A percentile compares a stretch with the other conserved stretches of the same genome.
Conservation (phyloP, 2,888 invertebrate genomes). For the Apamea epomidion region DNA sequence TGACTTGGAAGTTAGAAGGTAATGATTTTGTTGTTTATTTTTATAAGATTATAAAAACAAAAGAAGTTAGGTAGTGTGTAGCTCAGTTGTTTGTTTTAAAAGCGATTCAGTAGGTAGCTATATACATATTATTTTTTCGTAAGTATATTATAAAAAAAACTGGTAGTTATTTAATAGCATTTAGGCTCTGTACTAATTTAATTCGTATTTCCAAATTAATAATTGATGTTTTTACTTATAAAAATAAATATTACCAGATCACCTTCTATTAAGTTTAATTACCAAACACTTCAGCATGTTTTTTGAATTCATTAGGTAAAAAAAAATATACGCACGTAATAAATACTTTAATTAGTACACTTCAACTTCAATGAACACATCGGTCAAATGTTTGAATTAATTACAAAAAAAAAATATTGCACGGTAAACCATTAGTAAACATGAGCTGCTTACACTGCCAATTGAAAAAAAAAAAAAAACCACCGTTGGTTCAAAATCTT, state of each 20-base stretch:
- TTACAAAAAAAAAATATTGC: not conserved
- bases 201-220: not conserved
- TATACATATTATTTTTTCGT: not conserved
- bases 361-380: slow-evolving; percentile 8
- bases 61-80: not conserved
- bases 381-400: not conserved
- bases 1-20: slow-evolving; percentile 37
- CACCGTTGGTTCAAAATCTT: no score
- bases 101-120: not conserved
- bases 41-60: slow-evolving; percentile 1
- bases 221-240: slow-evolving; percentile 10
- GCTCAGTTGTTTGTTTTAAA: not conserved
- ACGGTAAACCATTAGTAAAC: not conserved
- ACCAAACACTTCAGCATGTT: not conserved
- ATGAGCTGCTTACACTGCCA: no score
- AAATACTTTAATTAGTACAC: not conserved
- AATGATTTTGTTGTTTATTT: slow-evolving; percentile 7
- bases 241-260: slow-evolving; percentile 30
- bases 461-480: no score
- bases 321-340: not conserved
- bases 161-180: no score
- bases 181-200: no score
- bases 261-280: slow-evolving; percentile 15
- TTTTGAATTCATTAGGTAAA: not conserved
- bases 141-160: not conserved